A percentile compares a stretch with the other conserved stretches of the same genome.
These are phyloP conservation scores for Epiblema foenella DNA, from an alignment of 2,888 invertebrate genomes.

Conservation along the genomic window DNA sequence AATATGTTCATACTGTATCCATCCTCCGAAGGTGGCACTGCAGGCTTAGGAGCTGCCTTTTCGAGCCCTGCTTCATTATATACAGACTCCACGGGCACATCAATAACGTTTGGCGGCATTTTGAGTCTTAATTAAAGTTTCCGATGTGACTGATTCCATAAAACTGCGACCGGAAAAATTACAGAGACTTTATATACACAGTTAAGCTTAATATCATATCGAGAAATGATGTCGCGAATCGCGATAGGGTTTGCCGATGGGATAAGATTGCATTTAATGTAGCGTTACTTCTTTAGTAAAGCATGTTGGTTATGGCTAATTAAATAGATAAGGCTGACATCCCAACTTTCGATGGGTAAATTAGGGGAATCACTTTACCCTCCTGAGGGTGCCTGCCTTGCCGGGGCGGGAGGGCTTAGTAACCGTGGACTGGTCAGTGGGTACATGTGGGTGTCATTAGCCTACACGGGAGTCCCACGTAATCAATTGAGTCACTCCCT, in stretches of 20 bases:
- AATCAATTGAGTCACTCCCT: no score
- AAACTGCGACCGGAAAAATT: background rate
- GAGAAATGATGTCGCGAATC: background rate
- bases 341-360: no score
- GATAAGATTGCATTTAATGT: background rate
- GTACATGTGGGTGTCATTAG: no score
- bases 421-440: no score
- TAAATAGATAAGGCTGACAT: background rate
- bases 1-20: conserved; percentile 60
- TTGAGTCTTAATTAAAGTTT: conserved; percentile 22
- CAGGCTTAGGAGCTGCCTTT: background rate
- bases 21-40: conserved; percentile 29
- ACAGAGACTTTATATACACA: background rate
- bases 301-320: background rate
- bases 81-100: conserved; percentile 48
- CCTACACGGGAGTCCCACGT: no score
- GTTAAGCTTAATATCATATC: background rate
- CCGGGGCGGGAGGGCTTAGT: no score
- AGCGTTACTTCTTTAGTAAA: background rate
- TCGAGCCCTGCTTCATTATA: conserved; percentile 6
- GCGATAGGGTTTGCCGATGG: background rate
- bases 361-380: no score
- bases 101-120: conserved; percentile 58
- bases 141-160: background rate
- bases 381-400: no score